Evolutionary conservation across 2,797 vertebrate species (phyloP), one percentile per base, ranked within the genome.

Genomic region (Syndactyla subalaris): DNA sequence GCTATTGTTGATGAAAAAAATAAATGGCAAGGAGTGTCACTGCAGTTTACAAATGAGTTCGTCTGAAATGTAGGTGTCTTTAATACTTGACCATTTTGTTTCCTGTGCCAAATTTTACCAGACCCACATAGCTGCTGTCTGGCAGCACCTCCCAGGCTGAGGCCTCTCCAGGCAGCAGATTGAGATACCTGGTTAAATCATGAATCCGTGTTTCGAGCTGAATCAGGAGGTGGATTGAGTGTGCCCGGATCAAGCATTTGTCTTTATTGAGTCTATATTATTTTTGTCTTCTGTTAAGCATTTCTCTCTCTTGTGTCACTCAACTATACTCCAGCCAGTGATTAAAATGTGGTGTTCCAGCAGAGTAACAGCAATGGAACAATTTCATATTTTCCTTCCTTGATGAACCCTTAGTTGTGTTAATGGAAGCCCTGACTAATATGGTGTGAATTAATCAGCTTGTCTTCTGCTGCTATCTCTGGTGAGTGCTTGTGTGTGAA

Each of bases 401-500:
- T 71, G 74, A 95, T 87, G 91, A 93, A 61, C 75, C 66, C 20
- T 95, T 75, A 89, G 83, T 83, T 95, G 67, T 90, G 75, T 90
- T 97, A 94, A 87, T 96, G 93, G 91, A 95, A 96, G 94, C 49
- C 88, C 63, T 96, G 94, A 94, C 89, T 96, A 96, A 92, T 65
- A 90, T 0, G 12, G 46, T 92, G 85, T 71, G 61, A 94, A 95
- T 87, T 94, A 94, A 91, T 94, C 75, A 91, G 85, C 36, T 66
- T 80, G 88, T 88, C 92, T 89, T 95, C 92, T 95, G 65, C 85
- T 96, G 39, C 87, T 91, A 66, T 96, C 88, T 0, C 87, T 89
- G 81, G 24, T 95, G 92, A 91, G 82, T 57, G 70, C 87, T 80
- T 71, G 75, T 36, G 6, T 89, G 51, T 20, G 43, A 83, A 94